A percentile compares a stretch with the other conserved stretches of the same genome.
phyloP scores from a whole-genome alignment of 2,113 vertebrate species.

The Butastur rufipennis region DNA sequence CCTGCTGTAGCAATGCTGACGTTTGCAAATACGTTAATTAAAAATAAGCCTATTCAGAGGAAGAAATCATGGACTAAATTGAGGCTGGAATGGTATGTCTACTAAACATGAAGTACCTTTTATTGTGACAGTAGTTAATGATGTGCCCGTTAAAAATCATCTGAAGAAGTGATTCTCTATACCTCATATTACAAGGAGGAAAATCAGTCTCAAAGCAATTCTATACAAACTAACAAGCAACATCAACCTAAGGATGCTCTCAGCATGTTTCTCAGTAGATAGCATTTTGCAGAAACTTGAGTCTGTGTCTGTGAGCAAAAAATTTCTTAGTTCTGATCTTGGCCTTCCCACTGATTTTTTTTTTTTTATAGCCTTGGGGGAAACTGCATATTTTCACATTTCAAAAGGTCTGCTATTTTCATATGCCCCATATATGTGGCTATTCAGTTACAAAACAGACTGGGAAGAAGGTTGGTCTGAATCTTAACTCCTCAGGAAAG shows the following conservation, averaged over 20 bases:
- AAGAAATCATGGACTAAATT: background rate
- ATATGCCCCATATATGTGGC: background rate
- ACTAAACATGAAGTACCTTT: background rate
- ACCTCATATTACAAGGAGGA: background rate
- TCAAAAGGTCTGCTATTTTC: slow-evolving; percentile 4
- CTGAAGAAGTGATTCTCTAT: background rate
- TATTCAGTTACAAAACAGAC: background rate
- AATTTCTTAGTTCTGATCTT: slow-evolving; percentile 1
- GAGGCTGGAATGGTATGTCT: background rate
- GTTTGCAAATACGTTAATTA: slow-evolving; percentile 23
- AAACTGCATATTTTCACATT: background rate
- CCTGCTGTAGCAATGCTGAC: background rate
- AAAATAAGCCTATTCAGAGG: background rate
- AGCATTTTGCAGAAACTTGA: background rate
- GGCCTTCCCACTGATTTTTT: background rate
- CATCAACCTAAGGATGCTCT: background rate
- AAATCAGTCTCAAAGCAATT: background rate
- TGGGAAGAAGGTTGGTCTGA: background rate
- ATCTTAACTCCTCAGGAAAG: background rate
- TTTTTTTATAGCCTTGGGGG: background rate
- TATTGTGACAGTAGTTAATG: slow-evolving; percentile 10
- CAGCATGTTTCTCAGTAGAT: background rate
- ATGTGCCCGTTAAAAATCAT: slow-evolving; percentile 22
- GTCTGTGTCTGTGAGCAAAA: background rate
- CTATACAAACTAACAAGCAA: background rate